These are phyloP conservation scores for Odontamblyopus lacepedii DNA, from an alignment of 2,797 vertebrate genomes.

Conservation along the genomic window DNA sequence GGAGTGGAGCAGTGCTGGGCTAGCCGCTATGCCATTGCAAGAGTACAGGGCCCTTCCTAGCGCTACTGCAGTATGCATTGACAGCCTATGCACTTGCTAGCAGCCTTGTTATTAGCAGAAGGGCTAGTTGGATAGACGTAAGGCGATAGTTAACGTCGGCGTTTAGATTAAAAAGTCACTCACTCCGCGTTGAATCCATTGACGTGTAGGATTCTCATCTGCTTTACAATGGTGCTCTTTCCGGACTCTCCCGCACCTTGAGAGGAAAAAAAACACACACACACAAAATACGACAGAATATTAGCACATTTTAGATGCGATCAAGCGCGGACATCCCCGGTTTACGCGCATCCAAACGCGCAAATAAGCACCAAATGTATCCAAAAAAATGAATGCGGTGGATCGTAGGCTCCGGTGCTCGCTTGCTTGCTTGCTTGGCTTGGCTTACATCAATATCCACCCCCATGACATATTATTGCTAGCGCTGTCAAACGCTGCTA, in stretches of 20 bases:
- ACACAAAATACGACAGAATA: slow-evolving; percentile 24
- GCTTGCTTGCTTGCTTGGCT: neutral
- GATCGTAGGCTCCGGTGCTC: slow-evolving; percentile 50
- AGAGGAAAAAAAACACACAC: slow-evolving; percentile 41
- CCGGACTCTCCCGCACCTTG: slow-evolving; percentile 98
- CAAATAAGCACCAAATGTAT: neutral
- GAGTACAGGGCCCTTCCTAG: neutral
- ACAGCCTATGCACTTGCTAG: slow-evolving; percentile 41
- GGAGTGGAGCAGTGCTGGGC: neutral
- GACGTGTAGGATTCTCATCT: slow-evolving; percentile 98
- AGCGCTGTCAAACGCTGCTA: slow-evolving; percentile 76
- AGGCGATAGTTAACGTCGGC: neutral
- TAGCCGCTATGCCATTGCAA: neutral
- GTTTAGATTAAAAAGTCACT: slow-evolving; percentile 62
- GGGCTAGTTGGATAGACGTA: neutral
- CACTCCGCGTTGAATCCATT: slow-evolving; percentile 99
- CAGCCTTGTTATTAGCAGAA: slow-evolving; percentile 40
- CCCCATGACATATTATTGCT: slow-evolving; percentile 75
- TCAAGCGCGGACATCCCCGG: neutral
- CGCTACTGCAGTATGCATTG: slow-evolving; percentile 76
- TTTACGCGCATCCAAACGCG: neutral
- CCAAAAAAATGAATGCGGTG: slow-evolving; percentile 38
- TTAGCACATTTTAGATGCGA: slow-evolving; percentile 29
- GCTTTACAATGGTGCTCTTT: slow-evolving; percentile 99
- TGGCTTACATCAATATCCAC: slow-evolving; percentile 73